Percentiles rank a stretch among this genome's conserved stretches.
Conservation (phyloP, 2,113 vertebrate species). For the Corydoras sp. region DNA sequence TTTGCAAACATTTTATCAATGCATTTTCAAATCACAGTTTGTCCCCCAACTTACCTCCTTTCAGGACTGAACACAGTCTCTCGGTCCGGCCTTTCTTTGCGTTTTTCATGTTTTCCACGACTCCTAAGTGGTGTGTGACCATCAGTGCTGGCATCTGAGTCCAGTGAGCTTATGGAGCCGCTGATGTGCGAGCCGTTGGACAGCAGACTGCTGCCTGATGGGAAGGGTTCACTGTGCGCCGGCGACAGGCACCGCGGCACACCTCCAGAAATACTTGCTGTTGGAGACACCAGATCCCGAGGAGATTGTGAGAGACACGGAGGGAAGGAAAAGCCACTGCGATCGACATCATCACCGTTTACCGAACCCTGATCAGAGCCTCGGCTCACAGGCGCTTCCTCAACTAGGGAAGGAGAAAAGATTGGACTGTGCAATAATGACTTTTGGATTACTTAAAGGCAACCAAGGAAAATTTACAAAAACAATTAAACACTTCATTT, state of each 20-base stretch:
- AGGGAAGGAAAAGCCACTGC: slow-evolving; percentile 46
- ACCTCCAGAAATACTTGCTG: slow-evolving; percentile 59
- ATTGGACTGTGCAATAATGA: too few species aligned
- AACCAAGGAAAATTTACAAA: too few species aligned
- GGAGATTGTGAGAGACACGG: slow-evolving; percentile 47
- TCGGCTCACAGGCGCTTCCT: slow-evolving; percentile 40
- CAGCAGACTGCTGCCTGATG: slow-evolving; percentile 69
- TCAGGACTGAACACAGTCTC: slow-evolving; percentile 65
- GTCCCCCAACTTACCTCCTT: slow-evolving; percentile 59
- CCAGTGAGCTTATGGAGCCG: slow-evolving; percentile 72
- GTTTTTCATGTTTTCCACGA: slow-evolving; percentile 42
- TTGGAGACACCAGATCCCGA: slow-evolving; percentile 62
- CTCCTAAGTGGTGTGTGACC: slow-evolving; percentile 52
- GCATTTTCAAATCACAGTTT: too few species aligned
- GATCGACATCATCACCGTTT: slow-evolving; percentile 68
- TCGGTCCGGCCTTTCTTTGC: slow-evolving; percentile 55
- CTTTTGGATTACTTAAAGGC: too few species aligned
- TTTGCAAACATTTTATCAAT: too few species aligned
- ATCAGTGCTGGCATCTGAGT: slow-evolving; percentile 71
- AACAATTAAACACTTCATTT: too few species aligned
- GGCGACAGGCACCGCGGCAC: slow-evolving; percentile 68
- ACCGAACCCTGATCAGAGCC: slow-evolving; percentile 65
- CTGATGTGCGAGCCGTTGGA: slow-evolving; percentile 78
- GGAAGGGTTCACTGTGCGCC: slow-evolving; percentile 70
- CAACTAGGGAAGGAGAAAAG: slow-evolving; percentile 42